Conservation (phyloP, 1,140 invertebrate genomes). For the Zaprionus ghesquierei region DNA sequence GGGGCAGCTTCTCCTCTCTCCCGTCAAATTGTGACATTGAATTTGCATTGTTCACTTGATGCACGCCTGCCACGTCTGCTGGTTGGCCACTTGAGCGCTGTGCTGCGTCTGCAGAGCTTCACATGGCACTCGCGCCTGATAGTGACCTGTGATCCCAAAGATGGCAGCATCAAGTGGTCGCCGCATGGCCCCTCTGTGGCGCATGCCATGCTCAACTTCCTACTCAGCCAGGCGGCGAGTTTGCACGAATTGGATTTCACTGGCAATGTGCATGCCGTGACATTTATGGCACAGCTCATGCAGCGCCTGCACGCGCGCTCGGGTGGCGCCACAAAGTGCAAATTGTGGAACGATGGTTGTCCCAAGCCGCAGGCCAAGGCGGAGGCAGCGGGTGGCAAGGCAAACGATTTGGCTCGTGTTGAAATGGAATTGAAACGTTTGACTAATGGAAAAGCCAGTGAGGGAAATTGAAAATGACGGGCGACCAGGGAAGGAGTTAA, state of each 20-base stretch:
- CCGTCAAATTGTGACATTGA: slow-evolving; percentile 61
- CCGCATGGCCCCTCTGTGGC: slow-evolving; percentile 63
- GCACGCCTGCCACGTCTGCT: slow-evolving; percentile 40
- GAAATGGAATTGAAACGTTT: slow-evolving; percentile 57
- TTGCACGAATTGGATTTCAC: slow-evolving; percentile 70
- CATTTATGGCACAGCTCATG: slow-evolving; percentile 52
- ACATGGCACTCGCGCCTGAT: slow-evolving; percentile 65
- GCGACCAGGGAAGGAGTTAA: background rate
- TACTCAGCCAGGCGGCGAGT: slow-evolving; percentile 48
- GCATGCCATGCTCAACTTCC: slow-evolving; percentile 47
- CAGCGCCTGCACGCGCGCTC: slow-evolving; percentile 27
- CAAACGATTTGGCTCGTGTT: slow-evolving; percentile 68
- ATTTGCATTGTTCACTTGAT: slow-evolving; percentile 66
- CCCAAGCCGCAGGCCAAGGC: slow-evolving; percentile 27
- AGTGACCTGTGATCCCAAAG: slow-evolving; percentile 58
- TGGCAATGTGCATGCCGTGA: slow-evolving; percentile 67
- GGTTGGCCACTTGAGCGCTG: background rate
- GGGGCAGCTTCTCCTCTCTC: background rate
- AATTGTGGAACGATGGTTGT: slow-evolving; percentile 51
- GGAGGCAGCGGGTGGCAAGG: slow-evolving; percentile 8
- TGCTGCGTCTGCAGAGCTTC: slow-evolving; percentile 46
- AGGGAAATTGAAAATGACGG: background rate
- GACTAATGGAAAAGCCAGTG: slow-evolving; percentile 49
- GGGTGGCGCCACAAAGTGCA: slow-evolving; percentile 3
- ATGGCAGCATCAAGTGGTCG: slow-evolving; percentile 70